Evolutionary conservation across 2,888 invertebrate species (phyloP).

Genomic region (Noctua fimbriata): DNA sequence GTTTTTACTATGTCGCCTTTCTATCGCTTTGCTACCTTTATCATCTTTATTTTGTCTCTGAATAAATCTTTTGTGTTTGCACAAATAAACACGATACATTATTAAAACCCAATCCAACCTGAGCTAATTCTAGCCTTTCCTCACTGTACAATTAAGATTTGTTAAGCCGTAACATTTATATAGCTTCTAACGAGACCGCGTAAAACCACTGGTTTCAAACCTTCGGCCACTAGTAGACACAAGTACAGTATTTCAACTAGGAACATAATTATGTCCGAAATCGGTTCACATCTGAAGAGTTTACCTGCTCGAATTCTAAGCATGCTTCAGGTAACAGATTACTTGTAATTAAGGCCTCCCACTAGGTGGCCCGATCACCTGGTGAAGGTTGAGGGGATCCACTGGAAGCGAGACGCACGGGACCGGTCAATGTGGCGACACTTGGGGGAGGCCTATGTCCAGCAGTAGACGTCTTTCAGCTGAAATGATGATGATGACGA

Average conservation of each 20-base stretch:
- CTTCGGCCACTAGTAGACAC: constrained; percentile 59
- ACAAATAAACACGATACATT: background rate
- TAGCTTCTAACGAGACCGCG: constrained; percentile 43
- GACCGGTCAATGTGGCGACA: too few species aligned
- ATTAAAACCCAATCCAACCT: constrained; percentile 20
- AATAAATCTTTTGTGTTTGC: constrained; percentile 14
- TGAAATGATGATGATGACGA: too few species aligned
- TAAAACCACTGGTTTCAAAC: constrained; percentile 75
- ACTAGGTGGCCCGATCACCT: too few species aligned
- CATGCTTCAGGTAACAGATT: background rate
- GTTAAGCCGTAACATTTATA: constrained; percentile 52
- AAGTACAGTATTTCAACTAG: background rate
- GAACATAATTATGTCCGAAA: background rate
- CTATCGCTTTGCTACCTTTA: background rate
- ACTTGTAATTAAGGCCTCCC: background rate
- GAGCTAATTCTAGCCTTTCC: constrained; percentile 36
- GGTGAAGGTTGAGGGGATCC: too few species aligned
- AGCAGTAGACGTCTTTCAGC: too few species aligned
- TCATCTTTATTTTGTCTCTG: background rate
- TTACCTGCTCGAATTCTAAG: background rate
- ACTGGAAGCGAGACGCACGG: too few species aligned
- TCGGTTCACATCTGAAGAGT: background rate
- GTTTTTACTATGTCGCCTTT: background rate
- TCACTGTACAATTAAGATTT: constrained; percentile 44
- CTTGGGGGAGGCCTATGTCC: too few species aligned